Conservation (phyloP, 2,888 invertebrate species). For the Mimachlamys varia region DNA sequence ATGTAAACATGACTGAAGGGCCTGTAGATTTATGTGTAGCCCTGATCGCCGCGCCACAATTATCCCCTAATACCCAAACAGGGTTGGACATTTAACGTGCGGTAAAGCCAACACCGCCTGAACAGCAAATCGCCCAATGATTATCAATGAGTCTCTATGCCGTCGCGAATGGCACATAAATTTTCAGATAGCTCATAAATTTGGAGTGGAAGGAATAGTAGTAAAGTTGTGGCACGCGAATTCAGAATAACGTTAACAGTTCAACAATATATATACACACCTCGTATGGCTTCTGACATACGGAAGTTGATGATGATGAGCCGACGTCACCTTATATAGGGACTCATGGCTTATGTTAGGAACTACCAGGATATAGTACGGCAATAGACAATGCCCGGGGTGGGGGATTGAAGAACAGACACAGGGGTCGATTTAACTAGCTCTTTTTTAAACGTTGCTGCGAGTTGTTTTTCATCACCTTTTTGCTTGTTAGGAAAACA, state of each 20-base stretch:
- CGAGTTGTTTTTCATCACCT: too few relatives aligned
- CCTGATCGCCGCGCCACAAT: background rate
- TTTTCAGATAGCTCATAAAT: constrained; percentile 34
- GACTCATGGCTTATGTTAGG: background rate
- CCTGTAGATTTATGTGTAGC: constrained; percentile 20
- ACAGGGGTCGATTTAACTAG: too few relatives aligned
- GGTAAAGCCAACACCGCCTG: background rate
- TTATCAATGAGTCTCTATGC: background rate
- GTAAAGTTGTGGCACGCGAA: background rate
- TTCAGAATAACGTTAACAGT: background rate
- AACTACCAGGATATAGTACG: background rate
- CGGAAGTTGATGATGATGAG: background rate
- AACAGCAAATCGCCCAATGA: background rate
- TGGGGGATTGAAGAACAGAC: too few relatives aligned
- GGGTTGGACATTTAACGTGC: constrained; percentile 27
- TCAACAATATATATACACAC: background rate
- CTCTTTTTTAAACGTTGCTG: too few relatives aligned
- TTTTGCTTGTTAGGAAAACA: too few relatives aligned
- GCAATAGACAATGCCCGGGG: background rate
- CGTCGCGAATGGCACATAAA: constrained; percentile 28
- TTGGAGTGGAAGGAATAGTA: constrained; percentile 1
- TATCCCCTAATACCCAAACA: background rate
- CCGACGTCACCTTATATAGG: background rate
- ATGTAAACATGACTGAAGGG: constrained; percentile 11
- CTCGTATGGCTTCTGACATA: background rate